Evolutionary conservation across 2,113 vertebrate species (phyloP).

Genomic region (Bufo bufo): DNA sequence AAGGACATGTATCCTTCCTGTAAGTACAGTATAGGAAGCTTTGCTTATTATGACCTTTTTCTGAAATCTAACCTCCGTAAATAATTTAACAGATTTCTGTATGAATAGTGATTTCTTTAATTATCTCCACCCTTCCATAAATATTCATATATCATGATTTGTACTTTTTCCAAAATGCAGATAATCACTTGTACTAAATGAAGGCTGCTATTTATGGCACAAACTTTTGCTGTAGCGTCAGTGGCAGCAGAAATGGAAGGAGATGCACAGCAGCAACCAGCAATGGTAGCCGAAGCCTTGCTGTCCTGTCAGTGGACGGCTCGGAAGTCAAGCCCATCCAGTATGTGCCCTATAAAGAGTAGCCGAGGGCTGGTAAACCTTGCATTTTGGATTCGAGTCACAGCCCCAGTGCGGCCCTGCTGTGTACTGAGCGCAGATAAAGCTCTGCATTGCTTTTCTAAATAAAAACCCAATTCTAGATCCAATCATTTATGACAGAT

Average conservation of each 20-base stretch:
- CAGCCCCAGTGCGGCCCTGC: conserved; percentile 14
- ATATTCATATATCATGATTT: conserved; percentile 26
- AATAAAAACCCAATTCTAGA: conserved; percentile 47
- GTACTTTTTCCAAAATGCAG: not conserved
- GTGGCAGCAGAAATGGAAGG: not conserved
- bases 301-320: not conserved
- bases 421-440: conserved; percentile 39
- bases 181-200: not conserved
- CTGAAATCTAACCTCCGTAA: not conserved
- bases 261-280: not conserved
- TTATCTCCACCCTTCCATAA: not conserved
- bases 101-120: not conserved
- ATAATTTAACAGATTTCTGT: not conserved
- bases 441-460: conserved; percentile 35
- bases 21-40: not conserved
- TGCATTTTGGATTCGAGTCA: conserved; percentile 39
- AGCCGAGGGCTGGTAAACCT: conserved; percentile 6
- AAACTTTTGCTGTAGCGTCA: conserved; percentile 10
- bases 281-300: not conserved
- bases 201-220: not conserved
- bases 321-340: not conserved
- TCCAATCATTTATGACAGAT: conserved; percentile 26
- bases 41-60: not conserved
- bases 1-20: not conserved
- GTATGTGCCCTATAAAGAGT: not conserved